Conservation (phyloP, 2,113 vertebrate species). For the Heterotilapia buettikoferi region DNA sequence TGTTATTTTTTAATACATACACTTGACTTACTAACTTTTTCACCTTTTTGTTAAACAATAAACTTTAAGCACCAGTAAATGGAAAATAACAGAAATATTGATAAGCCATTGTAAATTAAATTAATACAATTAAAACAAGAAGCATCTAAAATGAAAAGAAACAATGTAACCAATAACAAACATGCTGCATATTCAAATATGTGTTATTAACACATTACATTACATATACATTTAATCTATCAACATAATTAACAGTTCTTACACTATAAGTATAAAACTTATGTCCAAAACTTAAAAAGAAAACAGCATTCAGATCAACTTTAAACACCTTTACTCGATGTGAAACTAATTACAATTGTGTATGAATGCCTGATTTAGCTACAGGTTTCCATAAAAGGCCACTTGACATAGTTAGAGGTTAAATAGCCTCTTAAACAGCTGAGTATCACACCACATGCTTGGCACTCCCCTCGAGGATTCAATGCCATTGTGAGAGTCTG, state of each 20-base stretch:
- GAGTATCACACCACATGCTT: slow-evolving; percentile 34
- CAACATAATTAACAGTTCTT: not conserved
- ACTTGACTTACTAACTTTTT: not conserved
- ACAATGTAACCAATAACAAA: not conserved
- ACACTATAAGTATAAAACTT: not conserved
- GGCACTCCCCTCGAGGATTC: slow-evolving; percentile 22
- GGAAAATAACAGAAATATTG: not conserved
- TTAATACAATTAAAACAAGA: not conserved
- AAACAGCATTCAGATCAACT: not conserved
- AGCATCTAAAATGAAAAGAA: not conserved
- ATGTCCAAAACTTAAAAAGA: not conserved
- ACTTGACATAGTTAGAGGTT: slow-evolving; percentile 54
- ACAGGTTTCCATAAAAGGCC: slow-evolving; percentile 26
- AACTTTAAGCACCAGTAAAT: not conserved
- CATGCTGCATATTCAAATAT: not conserved
- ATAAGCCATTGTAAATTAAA: not conserved
- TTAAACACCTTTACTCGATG: not conserved
- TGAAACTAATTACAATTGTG: not conserved
- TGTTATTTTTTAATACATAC: not conserved
- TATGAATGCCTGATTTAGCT: not conserved
- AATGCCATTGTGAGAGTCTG: slow-evolving; percentile 12
- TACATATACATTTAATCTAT: not conserved
- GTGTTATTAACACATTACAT: not conserved
- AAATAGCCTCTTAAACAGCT: slow-evolving; percentile 58
- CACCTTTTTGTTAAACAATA: not conserved